Conservation (phyloP, 35 echinoderm and acorn worm species). For the Lytechinus variegatus region DNA sequence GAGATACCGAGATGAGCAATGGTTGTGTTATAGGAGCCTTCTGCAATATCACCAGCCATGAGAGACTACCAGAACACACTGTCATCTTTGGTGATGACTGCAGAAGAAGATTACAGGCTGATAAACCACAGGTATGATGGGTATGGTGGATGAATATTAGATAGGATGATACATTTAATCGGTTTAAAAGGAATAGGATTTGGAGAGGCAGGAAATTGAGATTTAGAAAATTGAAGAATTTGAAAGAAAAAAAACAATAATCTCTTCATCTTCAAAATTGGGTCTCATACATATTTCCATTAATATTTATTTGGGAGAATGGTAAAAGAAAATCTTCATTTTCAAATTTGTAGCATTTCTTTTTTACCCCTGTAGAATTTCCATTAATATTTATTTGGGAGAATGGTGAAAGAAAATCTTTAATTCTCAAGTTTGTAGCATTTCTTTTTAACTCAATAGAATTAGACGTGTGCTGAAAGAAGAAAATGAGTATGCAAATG, state of each 20-base stretch:
- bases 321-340: no score
- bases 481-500: no score
- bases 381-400: no score
- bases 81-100: conserved; percentile 88
- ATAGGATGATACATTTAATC: background rate
- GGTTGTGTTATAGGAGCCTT: conserved; percentile 91
- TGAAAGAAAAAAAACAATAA: background rate
- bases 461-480: no score
- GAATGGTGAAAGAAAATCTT: no score
- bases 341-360: no score
- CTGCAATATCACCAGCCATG: conserved; percentile 89
- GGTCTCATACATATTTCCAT: background rate
- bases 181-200: conserved; percentile 4
- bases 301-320: background rate
- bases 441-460: no score
- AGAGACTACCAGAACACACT: conserved; percentile 83
- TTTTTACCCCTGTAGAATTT: no score
- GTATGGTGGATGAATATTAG: background rate
- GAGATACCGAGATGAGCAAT: conserved; percentile 79
- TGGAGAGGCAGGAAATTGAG: background rate
- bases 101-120: conserved; percentile 77
- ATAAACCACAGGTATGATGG: conserved; percentile 88
- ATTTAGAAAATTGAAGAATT: background rate
- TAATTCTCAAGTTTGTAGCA: no score
- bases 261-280: background rate